Evolutionary conservation across 2,888 invertebrate genomes (phyloP).

Genomic region (Lacanobia wlatinum): DNA sequence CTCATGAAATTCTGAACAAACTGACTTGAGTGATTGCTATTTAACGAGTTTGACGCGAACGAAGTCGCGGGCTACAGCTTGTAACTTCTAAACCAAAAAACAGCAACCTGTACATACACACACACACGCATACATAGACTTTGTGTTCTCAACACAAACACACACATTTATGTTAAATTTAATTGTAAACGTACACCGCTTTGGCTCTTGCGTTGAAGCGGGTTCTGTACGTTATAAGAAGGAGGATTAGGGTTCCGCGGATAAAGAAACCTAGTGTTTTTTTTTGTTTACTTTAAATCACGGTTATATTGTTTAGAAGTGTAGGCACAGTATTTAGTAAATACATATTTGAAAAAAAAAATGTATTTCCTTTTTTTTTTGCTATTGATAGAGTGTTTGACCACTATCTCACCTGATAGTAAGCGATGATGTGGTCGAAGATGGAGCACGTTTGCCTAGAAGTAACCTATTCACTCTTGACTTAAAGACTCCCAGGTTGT

Average conservation of each 20-base stretch:
- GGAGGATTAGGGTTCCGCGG: constrained; percentile 39
- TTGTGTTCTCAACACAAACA: constrained; percentile 17
- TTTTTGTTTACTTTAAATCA: not conserved
- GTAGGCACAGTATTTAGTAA: no score
- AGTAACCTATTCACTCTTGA: no score
- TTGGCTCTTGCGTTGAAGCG: constrained; percentile 54
- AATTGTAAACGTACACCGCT: constrained; percentile 76
- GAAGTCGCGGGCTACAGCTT: not conserved
- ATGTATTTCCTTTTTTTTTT: no score
- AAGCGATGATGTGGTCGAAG: no score
- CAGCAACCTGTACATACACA: constrained; percentile 49
- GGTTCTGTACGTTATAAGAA: constrained; percentile 48
- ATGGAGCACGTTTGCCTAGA: no score
- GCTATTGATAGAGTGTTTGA: no score
- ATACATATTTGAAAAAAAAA: no score
- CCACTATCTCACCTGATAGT: no score
- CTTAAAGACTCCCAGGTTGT: no score
- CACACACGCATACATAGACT: constrained; percentile 19
- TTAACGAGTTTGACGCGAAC: not conserved
- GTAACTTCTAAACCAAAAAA: constrained; percentile 1
- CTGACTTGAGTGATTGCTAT: no score
- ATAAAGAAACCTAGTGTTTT: not conserved
- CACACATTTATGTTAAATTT: constrained; percentile 74
- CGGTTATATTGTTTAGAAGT: no score
- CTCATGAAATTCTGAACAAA: no score